Conservation (phyloP, 2,888 invertebrate genomes). For the Monoplex corrugatus region DNA sequence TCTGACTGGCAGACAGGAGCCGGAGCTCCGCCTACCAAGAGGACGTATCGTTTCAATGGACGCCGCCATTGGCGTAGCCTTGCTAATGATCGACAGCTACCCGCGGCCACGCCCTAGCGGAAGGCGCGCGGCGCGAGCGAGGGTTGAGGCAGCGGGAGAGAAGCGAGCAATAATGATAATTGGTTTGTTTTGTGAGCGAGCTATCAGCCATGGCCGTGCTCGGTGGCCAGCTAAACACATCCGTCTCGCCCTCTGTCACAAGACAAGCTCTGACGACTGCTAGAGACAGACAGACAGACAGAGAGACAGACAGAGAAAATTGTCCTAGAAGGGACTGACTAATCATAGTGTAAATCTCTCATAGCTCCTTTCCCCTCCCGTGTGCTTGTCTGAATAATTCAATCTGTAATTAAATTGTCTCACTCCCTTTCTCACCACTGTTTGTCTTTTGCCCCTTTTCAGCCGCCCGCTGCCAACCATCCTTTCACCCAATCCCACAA, state of each 20-base stretch:
- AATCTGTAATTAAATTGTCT: no score
- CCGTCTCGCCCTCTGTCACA: neutral
- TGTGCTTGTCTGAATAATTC: no score
- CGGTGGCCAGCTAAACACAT: constrained; percentile 32
- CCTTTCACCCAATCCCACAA: no score
- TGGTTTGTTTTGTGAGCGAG: constrained; percentile 45
- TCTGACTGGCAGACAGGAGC: neutral
- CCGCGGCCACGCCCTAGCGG: neutral
- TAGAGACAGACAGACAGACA: neutral
- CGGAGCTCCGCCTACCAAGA: constrained; percentile 15
- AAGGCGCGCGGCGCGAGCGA: constrained; percentile 7
- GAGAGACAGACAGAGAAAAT: neutral
- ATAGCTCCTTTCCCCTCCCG: no score
- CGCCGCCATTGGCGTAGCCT: neutral
- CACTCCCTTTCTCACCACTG: no score
- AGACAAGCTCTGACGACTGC: no score
- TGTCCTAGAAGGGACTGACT: no score
- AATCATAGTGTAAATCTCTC: no score
- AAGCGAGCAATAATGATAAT: constrained; percentile 42
- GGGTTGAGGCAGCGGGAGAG: neutral
- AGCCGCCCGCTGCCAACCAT: no score
- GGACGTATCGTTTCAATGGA: neutral
- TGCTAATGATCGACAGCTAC: neutral
- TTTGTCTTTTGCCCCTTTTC: no score
- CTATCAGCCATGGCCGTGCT: constrained; percentile 41